Evolutionary conservation across 2,888 invertebrate species (phyloP), one percentile per base, ranked within the genome.

Genomic region (Dolichopus griseipennis): DNA sequence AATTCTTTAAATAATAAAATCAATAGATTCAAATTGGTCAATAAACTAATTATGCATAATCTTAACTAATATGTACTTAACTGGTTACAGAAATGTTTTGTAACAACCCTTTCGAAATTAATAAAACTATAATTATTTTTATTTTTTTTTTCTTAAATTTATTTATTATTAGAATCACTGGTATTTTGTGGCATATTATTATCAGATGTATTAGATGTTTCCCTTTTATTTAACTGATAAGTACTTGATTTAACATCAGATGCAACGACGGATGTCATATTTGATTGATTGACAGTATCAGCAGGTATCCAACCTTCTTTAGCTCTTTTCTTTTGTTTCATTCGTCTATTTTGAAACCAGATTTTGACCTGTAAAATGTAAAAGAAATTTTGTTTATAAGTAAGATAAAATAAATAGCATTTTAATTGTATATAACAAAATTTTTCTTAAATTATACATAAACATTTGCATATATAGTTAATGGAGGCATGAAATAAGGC

Each of bases 341-440:
- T 98, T 75, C 98, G 85, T 74, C 98, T 85, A 80, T 98, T 98
- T 82, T 99, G 98, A 80, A 98, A 98, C 97, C 97, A 97, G 74
- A 97, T 97, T 83, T 97, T 96, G 52, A 93, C 91, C 83, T 83
- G 71, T 0, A 69, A 66, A 65, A 64, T 43, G 41, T 66, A n/a
- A 34, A 27, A 69, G 63, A 66, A 41, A 43, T 41, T 33, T 52
- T 52, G 6, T 22, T 27, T 61, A 4, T 3, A 20, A 61, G 20
- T 20, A 20, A 61, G 20, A 7, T 7, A 34, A 34, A 34, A 34
- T 34, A 34, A 34, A 7, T 34, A 34, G 9, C 9, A 34, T 7
- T 34, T 34, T 34, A 34, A 34, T 34, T 34, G 34, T 34, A 34
- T 34, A 34, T 7, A 34, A 5, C 9, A 7, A 34, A 7, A 34